phyloP scores from a whole-genome alignment of 2,797 vertebrate genomes.

The Phaenicophaeus curvirostris region DNA sequence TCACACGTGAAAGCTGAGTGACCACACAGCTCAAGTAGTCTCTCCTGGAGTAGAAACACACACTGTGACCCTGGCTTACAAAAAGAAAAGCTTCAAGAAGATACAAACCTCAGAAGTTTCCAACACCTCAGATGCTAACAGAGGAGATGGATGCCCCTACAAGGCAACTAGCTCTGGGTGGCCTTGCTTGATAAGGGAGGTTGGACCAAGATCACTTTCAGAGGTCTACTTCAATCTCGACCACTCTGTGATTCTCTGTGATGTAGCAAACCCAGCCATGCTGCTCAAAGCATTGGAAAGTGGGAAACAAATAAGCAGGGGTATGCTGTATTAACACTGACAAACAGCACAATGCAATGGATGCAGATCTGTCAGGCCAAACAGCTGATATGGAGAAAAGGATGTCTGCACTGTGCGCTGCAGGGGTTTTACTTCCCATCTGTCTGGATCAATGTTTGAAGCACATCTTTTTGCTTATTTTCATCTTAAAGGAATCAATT shows the following conservation, averaged over 20 bases:
- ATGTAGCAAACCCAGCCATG: background rate
- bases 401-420: background rate
- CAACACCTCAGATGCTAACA: background rate
- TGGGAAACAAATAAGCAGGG: background rate
- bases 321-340: background rate
- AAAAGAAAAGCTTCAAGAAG: background rate
- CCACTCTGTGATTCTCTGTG: background rate
- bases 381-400: background rate
- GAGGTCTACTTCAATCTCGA: background rate
- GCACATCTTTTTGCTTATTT: background rate
- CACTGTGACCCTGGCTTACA: background rate
- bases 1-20: background rate
- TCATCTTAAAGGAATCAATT: background rate
- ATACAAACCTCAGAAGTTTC: background rate
- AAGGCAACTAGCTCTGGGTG: background rate
- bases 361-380: background rate
- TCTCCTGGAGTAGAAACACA: background rate
- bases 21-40: background rate
- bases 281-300: background rate
- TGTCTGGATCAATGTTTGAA: background rate
- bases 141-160: background rate
- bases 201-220: background rate
- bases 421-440: background rate
- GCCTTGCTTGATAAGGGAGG: fast-evolving
- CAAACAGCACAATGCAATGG: background rate